Evolutionary conservation across 2,888 invertebrate genomes (phyloP), one percentile per base, ranked within the genome.

Genomic region (Pherbina coryleti): DNA sequence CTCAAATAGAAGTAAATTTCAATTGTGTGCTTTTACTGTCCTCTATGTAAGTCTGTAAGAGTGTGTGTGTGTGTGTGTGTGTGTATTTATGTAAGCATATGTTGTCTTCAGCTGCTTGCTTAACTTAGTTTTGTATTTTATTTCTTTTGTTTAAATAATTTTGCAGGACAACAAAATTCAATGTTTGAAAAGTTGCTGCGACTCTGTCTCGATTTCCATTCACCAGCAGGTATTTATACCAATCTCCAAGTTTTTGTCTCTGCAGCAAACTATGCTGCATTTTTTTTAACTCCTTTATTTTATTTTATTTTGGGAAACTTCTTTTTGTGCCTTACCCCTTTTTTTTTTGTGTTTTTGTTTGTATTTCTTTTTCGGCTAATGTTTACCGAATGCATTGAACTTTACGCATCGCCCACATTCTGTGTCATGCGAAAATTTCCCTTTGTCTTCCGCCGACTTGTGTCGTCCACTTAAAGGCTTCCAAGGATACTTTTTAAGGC

Each of bases 201-300:
- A 69, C 19, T 70, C 55, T 70, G 73, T 31, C 25, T 4, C 44
- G 62, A 14, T n/a, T 73, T 44, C 5, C 3, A 17, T 17, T 37
- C 28, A 14, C 14, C 73, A 62, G 44, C 64, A 55, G 25, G 73
- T 73, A 73, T 73, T 73, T 73, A 73, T 73, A 73, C 60, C 73
- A 17, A 73, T 25, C 34, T 57, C 28, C 22, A 19, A n/a, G 57
- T 25, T 17, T 14, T 5, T 72, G 19, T 22, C 34, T 28, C 57
- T 60, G 57, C 57, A 3, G 25, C 19, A 28, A 9, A 19, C 55
- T 22, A 8, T n/a, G 28, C 57, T 60, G 57, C 57, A 60, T 22
- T 60, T 4, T 17, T 9, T 4, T 17, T 9, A 60, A 28, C 57
- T 14, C 1, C 55, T 14, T 9, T 22, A 5, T n/a, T 57, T 22